Base-by-base conservation (phyloP, 1,140 invertebrate genomes). In the Apocrypta bakeri region DNA sequence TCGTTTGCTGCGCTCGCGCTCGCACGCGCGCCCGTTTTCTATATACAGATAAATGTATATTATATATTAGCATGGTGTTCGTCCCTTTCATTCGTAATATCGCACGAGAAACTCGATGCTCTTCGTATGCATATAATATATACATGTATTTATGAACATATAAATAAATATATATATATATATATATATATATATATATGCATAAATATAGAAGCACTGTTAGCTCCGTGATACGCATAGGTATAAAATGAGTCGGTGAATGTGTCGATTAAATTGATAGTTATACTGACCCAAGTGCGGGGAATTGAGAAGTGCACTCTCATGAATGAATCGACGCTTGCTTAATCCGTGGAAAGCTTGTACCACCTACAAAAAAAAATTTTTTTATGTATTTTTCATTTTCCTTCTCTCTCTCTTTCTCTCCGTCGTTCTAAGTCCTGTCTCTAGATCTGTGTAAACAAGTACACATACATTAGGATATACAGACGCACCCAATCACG, bases 251-350 rank as follows among this genome's bases (percentile, higher is more conserved):
- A 29, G 48, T 24, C 33, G 56, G 29, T 27, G 63, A 61, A 61
- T 61, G 73, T 61, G 73, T 76, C 73, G 80, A 82, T 82, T 82
- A 69, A 82, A 82, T 82, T 75, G 64, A 74, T 82, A 82, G 80
- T 82, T 82, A 69, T 75, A 48, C 37, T 81, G 37, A 74, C 73
- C 64, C 33, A 81, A 81, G 72, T 76, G 40, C 29, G 27, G 42
- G 63, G 40, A 76, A 82, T 71, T 82, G 80, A 76, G 80, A 76
- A 76, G 63, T 82, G 80, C 80, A 82, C 80, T 82, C 73, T 82
- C 80, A 76, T 33, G 80, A 71, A 82, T 82, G 80, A 82, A 76
- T 76, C 27, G 80, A 27, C 40, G 73, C 9, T 82, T 33, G 64
- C 72, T 76, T 71, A 71, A 69, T 76, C 42, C 42, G 61, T 25